Base-by-base conservation (phyloP, 2,888 invertebrate species). In the Eulithis prunata region DNA sequence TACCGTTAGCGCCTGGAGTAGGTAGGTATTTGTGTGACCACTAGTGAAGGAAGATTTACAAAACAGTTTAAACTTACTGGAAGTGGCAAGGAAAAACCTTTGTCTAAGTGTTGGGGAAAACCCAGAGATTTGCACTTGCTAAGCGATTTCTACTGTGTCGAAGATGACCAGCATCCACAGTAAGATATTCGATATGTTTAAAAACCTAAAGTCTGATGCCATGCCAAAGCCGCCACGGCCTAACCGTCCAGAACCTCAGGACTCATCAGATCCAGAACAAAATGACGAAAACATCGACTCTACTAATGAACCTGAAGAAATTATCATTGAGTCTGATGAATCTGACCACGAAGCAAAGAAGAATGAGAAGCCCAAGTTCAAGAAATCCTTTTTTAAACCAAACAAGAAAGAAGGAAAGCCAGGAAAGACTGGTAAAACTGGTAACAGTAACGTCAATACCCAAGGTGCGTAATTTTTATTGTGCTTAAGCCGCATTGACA, bases 171-270 rank as follows among this genome's bases (percentile, higher is more conserved):
- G 76, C 52, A 68, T 85, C 57, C 78, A 80, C 64, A 64, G 61
- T 55, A 90, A 85, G 77, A 73, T 91, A 59, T 76, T 88, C 56
- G 89, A 91, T 67, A 84, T 88, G 64, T 88, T 94, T 70, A 85
- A 88, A 51, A 87, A 90, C 64, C 71, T 94, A 45, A 94, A 93
- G 70, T 87, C 94, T 1, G 94, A 94, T 71, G 94, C 94, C 8
- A 85, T 90, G 47, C 94, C 94, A 0, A 88, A 88, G 73, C 84
- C 93, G 6, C 94, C 94, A 0, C 83, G 94, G 49, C 76, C 82
- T 43, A 72, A 71, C 46, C 76, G 73, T n/a, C 71, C 75, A 28
- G 70, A 72, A 43, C 53, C 66, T 13, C 55, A 54, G 43, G 75
- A 74, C 49, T 72, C 71, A 53, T 66, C 64, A 28, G 68, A 75